Conservation (phyloP, 2,797 vertebrate species). For the Euphonia xanthogaster region DNA sequence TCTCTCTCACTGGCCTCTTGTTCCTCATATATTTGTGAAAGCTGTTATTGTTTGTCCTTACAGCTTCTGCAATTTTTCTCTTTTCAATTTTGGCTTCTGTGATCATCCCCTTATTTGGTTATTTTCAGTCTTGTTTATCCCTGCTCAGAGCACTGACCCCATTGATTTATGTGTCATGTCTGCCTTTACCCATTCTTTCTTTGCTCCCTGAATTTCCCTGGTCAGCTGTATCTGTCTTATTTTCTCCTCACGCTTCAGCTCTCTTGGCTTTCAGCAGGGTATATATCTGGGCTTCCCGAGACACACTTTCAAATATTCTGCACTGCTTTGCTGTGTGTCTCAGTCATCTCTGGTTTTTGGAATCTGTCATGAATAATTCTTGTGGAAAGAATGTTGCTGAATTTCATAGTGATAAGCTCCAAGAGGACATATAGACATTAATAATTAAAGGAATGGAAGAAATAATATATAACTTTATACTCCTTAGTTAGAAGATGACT, state of each 20-base stretch:
- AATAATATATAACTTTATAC: conserved; percentile 9
- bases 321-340: neutral
- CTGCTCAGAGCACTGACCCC: neutral
- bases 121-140: conserved; percentile 17
- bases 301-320: conserved; percentile 1
- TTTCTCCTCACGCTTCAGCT: neutral
- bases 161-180: conserved; percentile 12
- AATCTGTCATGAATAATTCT: conserved; percentile 34
- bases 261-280: neutral
- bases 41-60: neutral
- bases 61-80: conserved; percentile 21
- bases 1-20: neutral
- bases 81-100: conserved; percentile 5
- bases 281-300: neutral
- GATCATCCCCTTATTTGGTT: conserved; percentile 2
- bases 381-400: neutral
- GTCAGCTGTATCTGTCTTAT: neutral
- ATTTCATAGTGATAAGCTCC: neutral
- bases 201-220: neutral
- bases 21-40: neutral
- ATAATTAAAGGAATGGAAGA: conserved; percentile 34
- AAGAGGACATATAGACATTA: conserved; percentile 14
- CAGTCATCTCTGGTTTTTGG: neutral
- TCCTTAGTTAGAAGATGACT: neutral
- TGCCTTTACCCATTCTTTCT: neutral